Evolutionary conservation across 1,140 invertebrate species (phyloP).

Genomic region (Drosophila willistoni): DNA sequence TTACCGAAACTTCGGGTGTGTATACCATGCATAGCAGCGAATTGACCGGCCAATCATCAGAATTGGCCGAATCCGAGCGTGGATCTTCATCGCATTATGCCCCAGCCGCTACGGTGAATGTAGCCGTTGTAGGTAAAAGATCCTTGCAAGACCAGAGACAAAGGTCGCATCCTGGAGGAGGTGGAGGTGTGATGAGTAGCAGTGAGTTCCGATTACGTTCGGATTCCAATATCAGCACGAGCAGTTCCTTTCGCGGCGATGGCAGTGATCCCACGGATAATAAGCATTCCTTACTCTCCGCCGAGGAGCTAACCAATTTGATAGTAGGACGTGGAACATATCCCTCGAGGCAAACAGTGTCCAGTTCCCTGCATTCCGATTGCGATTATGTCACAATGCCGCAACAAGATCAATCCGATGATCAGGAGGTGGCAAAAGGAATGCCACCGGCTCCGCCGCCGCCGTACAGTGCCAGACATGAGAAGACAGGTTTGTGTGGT

Average conservation of each 20-base stretch:
- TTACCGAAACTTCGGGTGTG: conserved; percentile 90
- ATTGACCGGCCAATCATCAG: conserved; percentile 83
- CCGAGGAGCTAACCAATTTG: conserved; percentile 91
- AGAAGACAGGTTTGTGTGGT: conserved; percentile 80
- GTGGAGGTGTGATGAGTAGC: conserved; percentile 49
- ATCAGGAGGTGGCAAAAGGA: conserved; percentile 66
- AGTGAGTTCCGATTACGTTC: conserved; percentile 86
- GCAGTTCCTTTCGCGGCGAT: conserved; percentile 91
- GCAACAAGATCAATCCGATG: conserved; percentile 84
- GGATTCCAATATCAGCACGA: conserved; percentile 90
- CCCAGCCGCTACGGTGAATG: conserved; percentile 70
- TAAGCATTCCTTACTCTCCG: conserved; percentile 89
- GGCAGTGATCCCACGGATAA: conserved; percentile 92
- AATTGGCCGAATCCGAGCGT: conserved; percentile 82
- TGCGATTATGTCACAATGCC: conserved; percentile 94
- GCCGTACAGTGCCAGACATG: conserved; percentile 83
- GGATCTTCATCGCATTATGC: conserved; percentile 84
- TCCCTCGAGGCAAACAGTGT: conserved; percentile 91
- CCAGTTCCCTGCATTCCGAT: conserved; percentile 92
- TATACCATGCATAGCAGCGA: conserved; percentile 90
- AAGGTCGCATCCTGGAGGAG: conserved; percentile 61
- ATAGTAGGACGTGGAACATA: conserved; percentile 90
- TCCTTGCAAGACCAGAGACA: neutral
- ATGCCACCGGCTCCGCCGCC: conserved; percentile 83
- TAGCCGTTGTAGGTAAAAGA: neutral